Conservation (phyloP, 2,888 invertebrate species). For the Lasioglossum figueresi region DNA sequence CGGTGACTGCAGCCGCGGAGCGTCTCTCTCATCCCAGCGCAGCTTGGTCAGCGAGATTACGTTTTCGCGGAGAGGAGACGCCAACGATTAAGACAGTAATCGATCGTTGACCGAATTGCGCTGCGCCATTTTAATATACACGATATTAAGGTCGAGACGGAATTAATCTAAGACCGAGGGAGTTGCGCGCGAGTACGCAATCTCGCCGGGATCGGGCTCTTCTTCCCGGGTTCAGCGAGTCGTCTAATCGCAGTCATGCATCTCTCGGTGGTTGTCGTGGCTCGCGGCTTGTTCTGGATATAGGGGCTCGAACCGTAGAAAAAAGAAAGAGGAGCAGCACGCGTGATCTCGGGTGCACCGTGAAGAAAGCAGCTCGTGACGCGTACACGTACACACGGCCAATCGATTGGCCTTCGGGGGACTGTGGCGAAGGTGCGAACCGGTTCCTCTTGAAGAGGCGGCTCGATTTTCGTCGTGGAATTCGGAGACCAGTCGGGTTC, state of each 20-base stretch:
- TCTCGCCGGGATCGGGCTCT: conserved; percentile 34
- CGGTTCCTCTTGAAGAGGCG: conserved; percentile 70
- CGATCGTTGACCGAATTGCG: conserved; percentile 12
- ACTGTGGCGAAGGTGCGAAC: conserved; percentile 73
- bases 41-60: conserved; percentile 1
- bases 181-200: conserved; percentile 26
- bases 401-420: conserved; percentile 75
- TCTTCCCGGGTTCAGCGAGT: conserved; percentile 18
- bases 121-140: conserved; percentile 43
- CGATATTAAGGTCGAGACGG: conserved; percentile 26
- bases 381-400: conserved; percentile 28
- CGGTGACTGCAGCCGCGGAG: conserved; percentile 48
- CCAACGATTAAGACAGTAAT: conserved; percentile 1
- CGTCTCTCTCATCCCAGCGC: neutral
- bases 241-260: conserved; percentile 61
- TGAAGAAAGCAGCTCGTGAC: conserved; percentile 64
- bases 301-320: conserved; percentile 52
- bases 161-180: neutral
- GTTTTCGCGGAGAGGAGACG: neutral
- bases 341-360: conserved; percentile 64
- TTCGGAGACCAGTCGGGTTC: conserved; percentile 35
- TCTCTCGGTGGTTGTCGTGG: conserved; percentile 55
- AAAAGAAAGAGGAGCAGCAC: conserved; percentile 39
- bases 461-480: conserved; percentile 68
- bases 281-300: conserved; percentile 62